These are phyloP conservation scores for Bruchidius siliquastri DNA, from an alignment of 2,888 invertebrate species.

Conservation along the genomic window DNA sequence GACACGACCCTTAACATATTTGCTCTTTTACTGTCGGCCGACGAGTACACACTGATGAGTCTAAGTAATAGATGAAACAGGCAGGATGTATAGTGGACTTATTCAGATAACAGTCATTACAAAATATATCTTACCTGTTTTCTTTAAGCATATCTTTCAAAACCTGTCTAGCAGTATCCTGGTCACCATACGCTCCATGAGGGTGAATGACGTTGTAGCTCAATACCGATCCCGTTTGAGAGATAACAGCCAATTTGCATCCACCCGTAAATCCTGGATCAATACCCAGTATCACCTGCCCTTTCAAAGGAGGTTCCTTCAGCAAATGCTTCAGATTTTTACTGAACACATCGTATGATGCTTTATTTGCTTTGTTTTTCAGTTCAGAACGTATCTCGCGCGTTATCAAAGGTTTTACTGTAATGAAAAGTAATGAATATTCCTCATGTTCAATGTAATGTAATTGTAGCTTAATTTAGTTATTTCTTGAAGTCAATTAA, in stretches of 20 bases:
- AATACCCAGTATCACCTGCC: constrained; percentile 74
- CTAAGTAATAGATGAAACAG: too few relatives aligned
- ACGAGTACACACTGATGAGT: too few relatives aligned
- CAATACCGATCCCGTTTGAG: constrained; percentile 64
- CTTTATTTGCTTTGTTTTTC: constrained; percentile 71
- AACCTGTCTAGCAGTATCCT: constrained; percentile 42
- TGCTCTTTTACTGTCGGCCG: too few relatives aligned
- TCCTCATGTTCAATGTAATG: too few relatives aligned
- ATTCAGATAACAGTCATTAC: too few relatives aligned
- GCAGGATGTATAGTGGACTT: too few relatives aligned
- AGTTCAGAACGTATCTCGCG: constrained; percentile 69
- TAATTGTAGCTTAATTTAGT: too few relatives aligned
- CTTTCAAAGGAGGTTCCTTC: constrained; percentile 74
- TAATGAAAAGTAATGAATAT: constrained; percentile 28
- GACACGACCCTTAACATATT: too few relatives aligned
- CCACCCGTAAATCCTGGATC: constrained; percentile 89
- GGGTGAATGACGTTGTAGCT: constrained; percentile 68
- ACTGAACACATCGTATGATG: constrained; percentile 80
- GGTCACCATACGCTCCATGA: constrained; percentile 46
- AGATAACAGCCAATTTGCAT: constrained; percentile 82
- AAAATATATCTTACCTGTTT: constrained; percentile 56
- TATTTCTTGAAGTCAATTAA: too few relatives aligned
- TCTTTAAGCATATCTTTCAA: constrained; percentile 55
- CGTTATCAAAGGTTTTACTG: constrained; percentile 62
- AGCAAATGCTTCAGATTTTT: constrained; percentile 80